A percentile compares a stretch with the other conserved stretches of the same genome.
phyloP scores from a whole-genome alignment of 2,888 invertebrate species.

The Sesamia inferens region DNA sequence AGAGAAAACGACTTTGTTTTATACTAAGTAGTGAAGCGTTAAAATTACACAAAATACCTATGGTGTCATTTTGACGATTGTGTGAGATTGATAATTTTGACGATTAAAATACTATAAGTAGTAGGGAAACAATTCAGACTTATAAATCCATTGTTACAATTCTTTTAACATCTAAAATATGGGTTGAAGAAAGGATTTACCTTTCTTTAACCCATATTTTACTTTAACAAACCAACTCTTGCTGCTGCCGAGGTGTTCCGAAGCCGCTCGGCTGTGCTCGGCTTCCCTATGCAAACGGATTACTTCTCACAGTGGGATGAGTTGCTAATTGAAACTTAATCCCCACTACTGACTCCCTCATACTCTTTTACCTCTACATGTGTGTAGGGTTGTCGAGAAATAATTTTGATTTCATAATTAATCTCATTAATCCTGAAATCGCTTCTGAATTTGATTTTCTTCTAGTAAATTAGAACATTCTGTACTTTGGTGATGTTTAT shows the following conservation, averaged over 20 bases:
- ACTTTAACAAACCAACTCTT: not conserved
- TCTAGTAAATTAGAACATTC: not conserved
- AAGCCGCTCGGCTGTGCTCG: not conserved
- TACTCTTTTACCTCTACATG: constrained; percentile 24
- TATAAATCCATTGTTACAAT: not conserved
- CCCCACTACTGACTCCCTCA: constrained; percentile 33
- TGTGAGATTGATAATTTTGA: not conserved
- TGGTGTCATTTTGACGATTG: not conserved
- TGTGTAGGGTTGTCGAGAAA: constrained; percentile 26
- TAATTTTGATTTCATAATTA: not conserved
- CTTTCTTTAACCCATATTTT: not conserved
- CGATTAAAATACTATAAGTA: too few relatives aligned
- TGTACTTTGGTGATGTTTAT: too few relatives aligned
- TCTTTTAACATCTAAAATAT: not conserved
- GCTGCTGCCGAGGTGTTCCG: not conserved
- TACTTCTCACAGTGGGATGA: constrained; percentile 12
- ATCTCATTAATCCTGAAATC: not conserved
- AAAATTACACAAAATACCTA: too few relatives aligned
- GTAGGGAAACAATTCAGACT: not conserved
- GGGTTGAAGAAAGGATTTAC: not conserved
- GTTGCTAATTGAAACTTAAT: constrained; percentile 65
- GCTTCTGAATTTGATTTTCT: not conserved
- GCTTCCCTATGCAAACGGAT: constrained; percentile 17
- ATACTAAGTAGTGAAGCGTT: too few relatives aligned
- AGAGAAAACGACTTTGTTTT: too few relatives aligned